Percentiles rank a stretch among this genome's conserved stretches.
Conservation (phyloP, 2,797 vertebrate species). For the Aldrovandia affinis region DNA sequence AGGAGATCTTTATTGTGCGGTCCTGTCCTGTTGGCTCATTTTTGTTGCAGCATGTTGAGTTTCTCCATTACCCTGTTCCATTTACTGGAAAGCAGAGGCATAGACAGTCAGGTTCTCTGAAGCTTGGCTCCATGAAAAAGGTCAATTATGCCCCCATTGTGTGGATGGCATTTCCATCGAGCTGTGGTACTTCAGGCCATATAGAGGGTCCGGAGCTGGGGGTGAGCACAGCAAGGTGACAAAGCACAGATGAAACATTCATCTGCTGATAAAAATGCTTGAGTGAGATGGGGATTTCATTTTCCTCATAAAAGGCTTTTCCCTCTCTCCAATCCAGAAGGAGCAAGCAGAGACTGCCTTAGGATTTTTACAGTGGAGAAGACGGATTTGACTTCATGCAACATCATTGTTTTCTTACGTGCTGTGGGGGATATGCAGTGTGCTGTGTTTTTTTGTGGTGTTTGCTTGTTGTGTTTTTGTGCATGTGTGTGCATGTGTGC, state of each 20-base stretch:
- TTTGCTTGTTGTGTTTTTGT: background rate
- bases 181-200: background rate
- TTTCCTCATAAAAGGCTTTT: conserved; percentile 3
- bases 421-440: background rate
- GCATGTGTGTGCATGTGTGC: background rate
- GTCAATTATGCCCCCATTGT: conserved; percentile 33
- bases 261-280: conserved; percentile 16
- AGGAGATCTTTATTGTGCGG: conserved; percentile 9
- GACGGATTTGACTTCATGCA: conserved; percentile 12
- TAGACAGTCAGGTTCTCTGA: conserved; percentile 43
- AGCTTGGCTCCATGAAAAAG: conserved; percentile 25
- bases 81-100: conserved; percentile 42
- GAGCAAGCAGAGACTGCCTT: background rate
- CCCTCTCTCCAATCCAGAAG: conserved; percentile 12
- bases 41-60: background rate
- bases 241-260: background rate
- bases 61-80: background rate
- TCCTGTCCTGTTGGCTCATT: background rate
- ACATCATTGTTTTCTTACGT: background rate
- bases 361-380: background rate
- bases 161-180: conserved; percentile 28
- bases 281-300: background rate
- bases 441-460: conserved; percentile 10
- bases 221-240: background rate
- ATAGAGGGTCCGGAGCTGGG: background rate